These are phyloP conservation scores for Gastrophysa polygoni DNA, from an alignment of 2,888 invertebrate species.

Conservation along the genomic window DNA sequence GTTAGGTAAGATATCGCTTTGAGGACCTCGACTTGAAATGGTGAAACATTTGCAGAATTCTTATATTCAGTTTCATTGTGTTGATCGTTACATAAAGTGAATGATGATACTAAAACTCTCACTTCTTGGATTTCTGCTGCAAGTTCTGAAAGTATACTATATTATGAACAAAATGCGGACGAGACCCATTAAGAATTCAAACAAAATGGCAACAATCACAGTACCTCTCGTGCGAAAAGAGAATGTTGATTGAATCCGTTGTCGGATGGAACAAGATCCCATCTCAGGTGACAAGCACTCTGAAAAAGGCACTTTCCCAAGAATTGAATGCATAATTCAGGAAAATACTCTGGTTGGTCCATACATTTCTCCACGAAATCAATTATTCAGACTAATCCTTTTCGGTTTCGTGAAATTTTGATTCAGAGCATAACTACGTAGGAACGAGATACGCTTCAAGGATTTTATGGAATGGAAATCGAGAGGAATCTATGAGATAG, in stretches of 20 bases:
- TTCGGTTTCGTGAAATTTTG: slow-evolving; percentile 34
- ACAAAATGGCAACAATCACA: too few relatives aligned
- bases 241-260: neutral
- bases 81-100: too few relatives aligned
- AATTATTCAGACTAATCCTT: slow-evolving; percentile 40
- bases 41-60: too few relatives aligned
- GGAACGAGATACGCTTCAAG: slow-evolving; percentile 4
- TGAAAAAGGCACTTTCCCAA: slow-evolving; percentile 6
- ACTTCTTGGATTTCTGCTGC: too few relatives aligned
- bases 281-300: neutral
- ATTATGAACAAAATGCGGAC: too few relatives aligned
- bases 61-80: too few relatives aligned
- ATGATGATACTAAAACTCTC: too few relatives aligned
- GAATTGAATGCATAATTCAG: slow-evolving; percentile 13
- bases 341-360: slow-evolving; percentile 9
- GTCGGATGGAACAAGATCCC: neutral
- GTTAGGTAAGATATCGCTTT: too few relatives aligned
- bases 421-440: slow-evolving; percentile 15
- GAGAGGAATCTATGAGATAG: neutral
- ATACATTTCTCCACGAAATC: slow-evolving; percentile 32
- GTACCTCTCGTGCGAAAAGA: too few relatives aligned
- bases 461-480: neutral
- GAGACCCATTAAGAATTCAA: too few relatives aligned
- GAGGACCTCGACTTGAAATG: too few relatives aligned
- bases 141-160: too few relatives aligned